Evolutionary conservation across 1,140 invertebrate genomes (phyloP).

Genomic region (Trigoniulus corallinus): DNA sequence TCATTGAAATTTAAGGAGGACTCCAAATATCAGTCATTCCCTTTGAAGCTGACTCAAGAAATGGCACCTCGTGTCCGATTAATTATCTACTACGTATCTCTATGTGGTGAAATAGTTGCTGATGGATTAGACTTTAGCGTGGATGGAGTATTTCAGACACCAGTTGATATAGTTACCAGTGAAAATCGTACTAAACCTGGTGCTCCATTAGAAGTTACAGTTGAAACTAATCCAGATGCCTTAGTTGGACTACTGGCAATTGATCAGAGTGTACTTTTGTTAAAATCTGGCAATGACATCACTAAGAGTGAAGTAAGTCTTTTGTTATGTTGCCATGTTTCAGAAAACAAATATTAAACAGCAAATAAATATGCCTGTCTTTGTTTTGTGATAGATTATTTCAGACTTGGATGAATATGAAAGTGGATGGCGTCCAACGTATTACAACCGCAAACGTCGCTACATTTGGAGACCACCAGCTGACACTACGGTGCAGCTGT

Average conservation of each 20-base stretch:
- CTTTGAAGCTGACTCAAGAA: slow-evolving; percentile 51
- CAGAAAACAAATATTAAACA: no score
- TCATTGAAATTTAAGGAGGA: slow-evolving; percentile 13
- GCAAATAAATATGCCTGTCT: no score
- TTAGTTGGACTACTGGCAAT: slow-evolving; percentile 72
- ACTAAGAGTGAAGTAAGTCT: slow-evolving; percentile 32
- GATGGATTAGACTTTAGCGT: slow-evolving; percentile 65
- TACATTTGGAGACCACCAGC: not conserved
- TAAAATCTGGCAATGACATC: slow-evolving; percentile 46
- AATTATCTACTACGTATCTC: slow-evolving; percentile 51
- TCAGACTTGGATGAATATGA: slow-evolving; percentile 2
- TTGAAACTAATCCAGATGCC: slow-evolving; percentile 65
- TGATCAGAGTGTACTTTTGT: slow-evolving; percentile 63
- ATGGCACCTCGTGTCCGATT: slow-evolving; percentile 72
- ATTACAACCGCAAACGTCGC: not conserved
- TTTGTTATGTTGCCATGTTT: no score
- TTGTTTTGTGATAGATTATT: no score
- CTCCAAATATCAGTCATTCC: slow-evolving; percentile 20
- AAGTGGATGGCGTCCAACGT: not conserved
- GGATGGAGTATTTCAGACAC: slow-evolving; percentile 57
- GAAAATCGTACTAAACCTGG: slow-evolving; percentile 47
- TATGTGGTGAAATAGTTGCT: slow-evolving; percentile 63
- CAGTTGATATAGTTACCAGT: slow-evolving; percentile 33
- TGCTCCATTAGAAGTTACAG: slow-evolving; percentile 47
- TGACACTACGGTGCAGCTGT: not conserved